These are phyloP conservation scores for Nephrotoma guestfalica DNA, from an alignment of 2,888 invertebrate genomes.

Conservation along the genomic window DNA sequence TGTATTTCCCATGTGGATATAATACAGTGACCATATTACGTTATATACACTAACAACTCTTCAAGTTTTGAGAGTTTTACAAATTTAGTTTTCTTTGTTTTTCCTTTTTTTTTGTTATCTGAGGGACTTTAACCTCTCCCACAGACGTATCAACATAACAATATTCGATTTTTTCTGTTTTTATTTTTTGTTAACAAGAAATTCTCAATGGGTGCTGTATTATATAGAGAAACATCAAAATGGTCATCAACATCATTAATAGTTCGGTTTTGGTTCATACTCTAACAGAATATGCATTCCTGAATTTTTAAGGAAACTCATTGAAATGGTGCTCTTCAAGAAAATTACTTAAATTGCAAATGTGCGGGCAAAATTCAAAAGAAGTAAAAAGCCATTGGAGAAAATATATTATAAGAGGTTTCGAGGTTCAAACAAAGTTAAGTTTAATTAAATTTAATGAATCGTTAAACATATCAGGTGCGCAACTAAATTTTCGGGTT, in stretches of 20 bases:
- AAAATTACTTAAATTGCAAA: neutral
- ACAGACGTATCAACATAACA: neutral
- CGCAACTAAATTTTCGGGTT: too few species aligned
- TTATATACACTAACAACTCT: neutral
- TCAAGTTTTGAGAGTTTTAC: neutral
- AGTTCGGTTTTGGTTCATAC: neutral
- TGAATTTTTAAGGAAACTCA: neutral
- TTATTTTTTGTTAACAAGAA: neutral
- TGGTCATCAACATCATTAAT: neutral
- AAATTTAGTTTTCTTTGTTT: neutral
- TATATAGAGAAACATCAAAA: neutral
- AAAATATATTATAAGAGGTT: neutral
- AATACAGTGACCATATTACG: neutral
- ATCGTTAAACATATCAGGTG: too few species aligned
- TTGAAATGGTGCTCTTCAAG: neutral
- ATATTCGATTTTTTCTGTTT: neutral
- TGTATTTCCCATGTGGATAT: neutral
- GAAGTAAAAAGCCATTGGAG: neutral
- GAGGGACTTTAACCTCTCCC: neutral
- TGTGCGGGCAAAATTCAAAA: neutral
- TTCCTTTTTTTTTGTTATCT: neutral
- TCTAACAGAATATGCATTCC: neutral
- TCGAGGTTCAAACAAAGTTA: neutral
- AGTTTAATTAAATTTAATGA: neutral
- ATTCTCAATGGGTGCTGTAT: neutral